phyloP scores from a whole-genome alignment of 1,140 invertebrate genomes.

The Reticulitermes speratus region DNA sequence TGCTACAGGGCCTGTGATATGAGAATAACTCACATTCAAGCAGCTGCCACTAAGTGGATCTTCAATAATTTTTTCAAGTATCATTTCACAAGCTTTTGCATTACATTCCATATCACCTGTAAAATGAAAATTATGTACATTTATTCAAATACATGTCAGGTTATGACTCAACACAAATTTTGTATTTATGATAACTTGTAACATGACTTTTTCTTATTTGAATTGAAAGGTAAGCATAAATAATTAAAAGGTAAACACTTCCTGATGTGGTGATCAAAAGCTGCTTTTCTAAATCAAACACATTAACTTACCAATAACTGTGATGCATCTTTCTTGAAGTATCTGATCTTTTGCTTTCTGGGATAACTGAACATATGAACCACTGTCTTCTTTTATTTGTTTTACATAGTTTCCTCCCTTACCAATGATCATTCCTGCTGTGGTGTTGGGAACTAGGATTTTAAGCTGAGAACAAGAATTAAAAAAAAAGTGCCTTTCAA shows the following conservation, averaged over 20 bases:
- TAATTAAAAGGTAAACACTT: too few relatives aligned
- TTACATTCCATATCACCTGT: constrained; percentile 85
- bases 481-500: not conserved
- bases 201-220: too few relatives aligned
- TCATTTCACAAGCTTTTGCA: constrained; percentile 89
- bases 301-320: constrained; percentile 75
- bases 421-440: constrained; percentile 98
- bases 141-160: too few relatives aligned
- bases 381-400: constrained; percentile 96
- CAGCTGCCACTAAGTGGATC: constrained; percentile 96
- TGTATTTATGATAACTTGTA: too few relatives aligned
- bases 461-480: constrained; percentile 69
- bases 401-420: constrained; percentile 97
- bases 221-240: too few relatives aligned
- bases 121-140: constrained; percentile 26
- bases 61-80: constrained; percentile 95
- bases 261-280: too few relatives aligned
- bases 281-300: not conserved
- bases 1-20: constrained; percentile 92
- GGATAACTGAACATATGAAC: constrained; percentile 97
- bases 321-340: constrained; percentile 94
- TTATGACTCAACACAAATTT: too few relatives aligned
- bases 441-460: constrained; percentile 97
- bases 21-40: constrained; percentile 93
- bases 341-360: constrained; percentile 97